Evolutionary conservation across 1,140 invertebrate genomes (phyloP).

Genomic region (Danaus plexippus): DNA sequence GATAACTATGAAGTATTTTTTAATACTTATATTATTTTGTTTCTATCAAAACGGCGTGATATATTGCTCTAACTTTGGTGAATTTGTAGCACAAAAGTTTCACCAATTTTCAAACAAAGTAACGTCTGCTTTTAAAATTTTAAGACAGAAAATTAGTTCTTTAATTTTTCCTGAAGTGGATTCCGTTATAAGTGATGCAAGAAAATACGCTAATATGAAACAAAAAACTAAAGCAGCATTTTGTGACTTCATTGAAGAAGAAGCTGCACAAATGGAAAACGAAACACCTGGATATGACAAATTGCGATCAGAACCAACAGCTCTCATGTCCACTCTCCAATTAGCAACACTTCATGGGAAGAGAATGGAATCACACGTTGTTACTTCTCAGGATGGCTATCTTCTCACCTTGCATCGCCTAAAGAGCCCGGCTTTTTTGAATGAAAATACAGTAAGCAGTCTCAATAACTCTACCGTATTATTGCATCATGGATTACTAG

Average conservation of each 20-base stretch:
- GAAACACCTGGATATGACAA: constrained; percentile 19
- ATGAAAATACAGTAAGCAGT: constrained; percentile 1
- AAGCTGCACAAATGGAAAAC: constrained; percentile 17
- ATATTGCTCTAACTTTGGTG: constrained; percentile 19
- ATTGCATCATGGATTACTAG: constrained; percentile 83
- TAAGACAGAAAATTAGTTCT: constrained; percentile 22
- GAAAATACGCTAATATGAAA: neutral
- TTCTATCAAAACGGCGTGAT: constrained; percentile 15
- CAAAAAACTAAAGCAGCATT: constrained; percentile 21
- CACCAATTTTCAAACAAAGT: constrained; percentile 23
- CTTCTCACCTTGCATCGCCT: constrained; percentile 77
- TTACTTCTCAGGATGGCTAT: constrained; percentile 71
- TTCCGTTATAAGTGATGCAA: neutral
- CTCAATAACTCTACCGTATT: constrained; percentile 61
- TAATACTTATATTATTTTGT: constrained; percentile 18
- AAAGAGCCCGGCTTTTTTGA: constrained; percentile 32
- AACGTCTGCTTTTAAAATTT: constrained; percentile 14
- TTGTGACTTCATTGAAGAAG: constrained; percentile 22
- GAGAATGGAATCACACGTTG: constrained; percentile 73
- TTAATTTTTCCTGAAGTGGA: constrained; percentile 19
- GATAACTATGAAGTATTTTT: constrained; percentile 21
- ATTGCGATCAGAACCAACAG: constrained; percentile 28
- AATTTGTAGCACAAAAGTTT: constrained; percentile 27
- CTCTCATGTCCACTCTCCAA: constrained; percentile 58
- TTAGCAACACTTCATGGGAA: constrained; percentile 77